Conservation (phyloP, 2,113 vertebrate genomes). For the Haliaeetus leucogaster region DNA sequence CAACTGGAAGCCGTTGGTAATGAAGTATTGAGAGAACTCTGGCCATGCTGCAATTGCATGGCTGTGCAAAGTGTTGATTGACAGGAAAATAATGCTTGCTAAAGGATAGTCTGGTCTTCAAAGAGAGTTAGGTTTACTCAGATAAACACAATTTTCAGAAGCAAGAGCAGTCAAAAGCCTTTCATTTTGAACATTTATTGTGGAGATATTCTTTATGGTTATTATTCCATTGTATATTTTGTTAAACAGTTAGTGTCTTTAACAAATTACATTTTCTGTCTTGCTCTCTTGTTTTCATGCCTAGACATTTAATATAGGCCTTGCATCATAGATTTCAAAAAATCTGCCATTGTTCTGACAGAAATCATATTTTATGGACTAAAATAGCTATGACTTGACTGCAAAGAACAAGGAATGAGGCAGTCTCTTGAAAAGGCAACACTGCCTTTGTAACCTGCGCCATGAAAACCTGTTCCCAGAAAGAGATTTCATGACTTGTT, state of each 20-base stretch:
- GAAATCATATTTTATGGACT: not conserved
- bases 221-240: not conserved
- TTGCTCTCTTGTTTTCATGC: not conserved
- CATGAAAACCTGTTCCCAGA: not conserved
- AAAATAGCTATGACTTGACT: not conserved
- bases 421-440: not conserved
- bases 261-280: not conserved
- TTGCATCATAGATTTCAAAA: not conserved
- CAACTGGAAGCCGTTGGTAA: not conserved
- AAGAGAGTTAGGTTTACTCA: slow-evolving; percentile 25
- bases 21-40: not conserved
- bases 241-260: not conserved
- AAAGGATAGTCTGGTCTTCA: not conserved
- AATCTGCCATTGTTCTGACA: not conserved
- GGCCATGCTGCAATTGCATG: not conserved
- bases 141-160: slow-evolving; percentile 28
- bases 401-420: not conserved
- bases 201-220: not conserved
- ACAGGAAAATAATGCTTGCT: slow-evolving; percentile 17
- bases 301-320: not conserved
- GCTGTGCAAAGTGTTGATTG: not conserved
- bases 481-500: not conserved
- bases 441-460: not conserved
- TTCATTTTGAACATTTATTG: slow-evolving; percentile 7
- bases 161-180: not conserved